Evolutionary conservation across 1,140 invertebrate genomes (phyloP), one percentile per base, ranked within the genome.

Genomic region (Cecropterus lyciades): DNA sequence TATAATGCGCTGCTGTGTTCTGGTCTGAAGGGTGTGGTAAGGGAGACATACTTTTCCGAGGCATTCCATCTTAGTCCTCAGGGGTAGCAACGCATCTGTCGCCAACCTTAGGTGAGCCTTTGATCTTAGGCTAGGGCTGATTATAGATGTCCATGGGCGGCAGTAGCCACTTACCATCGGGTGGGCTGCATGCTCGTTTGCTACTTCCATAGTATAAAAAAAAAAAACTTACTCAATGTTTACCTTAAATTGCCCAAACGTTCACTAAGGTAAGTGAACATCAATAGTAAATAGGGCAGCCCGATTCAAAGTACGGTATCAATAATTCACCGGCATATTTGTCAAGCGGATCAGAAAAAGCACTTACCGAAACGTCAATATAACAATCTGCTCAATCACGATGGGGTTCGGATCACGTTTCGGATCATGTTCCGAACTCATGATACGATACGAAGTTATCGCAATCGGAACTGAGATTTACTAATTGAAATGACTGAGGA

Each of bases 261-360:
- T 45, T 45, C n/a, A n/a, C n/a, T n/a, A n/a, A n/a, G n/a, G n/a
- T 14, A 0, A 45, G 5, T 5, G 2, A 45, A 45, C 13, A n/a
- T 14, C 13, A 14, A 14, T 45, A 45, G 20, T 51, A 30, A 52
- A 52, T 33, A 52, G 13, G 11, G 27, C 30, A 17, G 46, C 13
- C 15, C 57, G 20, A 62, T 49, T 49, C 15, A 49, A 62, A 62
- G 45, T 62, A 14, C 8, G 45, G 46, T 51, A 62, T 62, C 57
- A 62, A 62, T 62, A 62, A 62, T 62, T 62, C 57, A 62, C 27
- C 14, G 57, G 45, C 16, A 11, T 60, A 37, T 60, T 60, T 60
- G 57, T 60, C 57, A 60, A 60, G 30, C 45, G 57, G 57, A 60
- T 60, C 57, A 49, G 57, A 49, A 60, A 60, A 60, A 60, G 57